These are phyloP conservation scores for Cryptocephalus moraei DNA, from an alignment of 2,888 invertebrate species.

Conservation along the genomic window DNA sequence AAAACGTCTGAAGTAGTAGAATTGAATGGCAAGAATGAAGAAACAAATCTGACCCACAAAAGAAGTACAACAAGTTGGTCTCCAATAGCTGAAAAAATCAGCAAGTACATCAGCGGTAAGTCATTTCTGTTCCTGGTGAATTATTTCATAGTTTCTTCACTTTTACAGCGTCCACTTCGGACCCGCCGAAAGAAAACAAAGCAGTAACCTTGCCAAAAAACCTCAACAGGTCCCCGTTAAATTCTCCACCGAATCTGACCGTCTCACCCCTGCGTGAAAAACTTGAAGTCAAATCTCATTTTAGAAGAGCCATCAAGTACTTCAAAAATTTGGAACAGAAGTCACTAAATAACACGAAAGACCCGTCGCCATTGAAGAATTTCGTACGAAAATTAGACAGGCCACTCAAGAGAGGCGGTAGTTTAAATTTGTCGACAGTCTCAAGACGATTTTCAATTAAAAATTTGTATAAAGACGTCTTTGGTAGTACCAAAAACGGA, in stretches of 20 bases:
- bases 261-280: too few species aligned
- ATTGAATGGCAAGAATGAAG: too few species aligned
- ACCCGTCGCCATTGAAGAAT: too few species aligned
- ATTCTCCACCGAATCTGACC: too few species aligned
- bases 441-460: slow-evolving; percentile 17
- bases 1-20: slow-evolving; percentile 3
- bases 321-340: slow-evolving; percentile 21
- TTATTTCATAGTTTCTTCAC: neutral
- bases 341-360: slow-evolving; percentile 1
- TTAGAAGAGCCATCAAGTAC: slow-evolving; percentile 19
- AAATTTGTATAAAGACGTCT: slow-evolving; percentile 20
- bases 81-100: slow-evolving; percentile 9
- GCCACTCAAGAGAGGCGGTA: slow-evolving; percentile 11
- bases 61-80: slow-evolving; percentile 2
- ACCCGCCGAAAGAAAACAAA: neutral
- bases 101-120: slow-evolving; percentile 12
- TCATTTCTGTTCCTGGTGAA: neutral
- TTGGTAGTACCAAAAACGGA: slow-evolving; percentile 13
- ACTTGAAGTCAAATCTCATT: slow-evolving; percentile 9
- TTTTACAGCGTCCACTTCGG: slow-evolving; percentile 4
- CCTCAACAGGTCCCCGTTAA: too few species aligned
- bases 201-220: too few species aligned
- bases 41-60: neutral
- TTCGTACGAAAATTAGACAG: too few species aligned
- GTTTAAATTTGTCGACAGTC: slow-evolving; percentile 17